Conservation (phyloP, 1,140 invertebrate species). For the Elymnias hypermnestra region DNA sequence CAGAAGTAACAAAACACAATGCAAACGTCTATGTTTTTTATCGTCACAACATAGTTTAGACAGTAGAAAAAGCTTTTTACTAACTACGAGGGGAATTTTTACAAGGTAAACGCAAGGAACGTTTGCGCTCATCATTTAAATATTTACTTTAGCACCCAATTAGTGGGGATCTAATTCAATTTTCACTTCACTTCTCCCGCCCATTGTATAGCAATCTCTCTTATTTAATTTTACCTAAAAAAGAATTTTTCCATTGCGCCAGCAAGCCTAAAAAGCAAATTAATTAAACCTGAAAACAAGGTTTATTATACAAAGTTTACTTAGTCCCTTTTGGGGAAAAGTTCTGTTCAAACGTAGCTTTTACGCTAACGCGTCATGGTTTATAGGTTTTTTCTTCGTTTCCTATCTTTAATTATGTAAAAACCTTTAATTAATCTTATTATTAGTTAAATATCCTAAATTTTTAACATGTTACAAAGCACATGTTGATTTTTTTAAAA, state of each 20-base stretch:
- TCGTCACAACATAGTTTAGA: too few species aligned
- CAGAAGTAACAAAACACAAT: too few species aligned
- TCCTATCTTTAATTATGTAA: too few species aligned
- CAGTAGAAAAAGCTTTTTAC: not conserved
- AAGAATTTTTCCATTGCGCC: conserved; percentile 5
- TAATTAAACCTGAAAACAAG: conserved; percentile 10
- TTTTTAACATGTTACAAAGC: too few species aligned
- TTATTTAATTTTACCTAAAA: conserved; percentile 8
- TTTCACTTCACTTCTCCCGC: conserved; percentile 3
- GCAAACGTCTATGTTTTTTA: too few species aligned
- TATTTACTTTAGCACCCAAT: conserved; percentile 16
- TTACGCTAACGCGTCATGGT: not conserved
- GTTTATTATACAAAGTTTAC: conserved; percentile 10
- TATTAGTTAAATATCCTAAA: too few species aligned
- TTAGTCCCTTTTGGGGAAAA: conserved; percentile 5
- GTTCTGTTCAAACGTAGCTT: not conserved
- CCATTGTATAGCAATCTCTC: conserved; percentile 2
- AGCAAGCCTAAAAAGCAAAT: conserved; percentile 15
- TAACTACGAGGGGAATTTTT: too few species aligned
- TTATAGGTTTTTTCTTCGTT: too few species aligned
- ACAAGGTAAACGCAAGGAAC: too few species aligned
- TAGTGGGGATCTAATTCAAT: conserved; percentile 18
- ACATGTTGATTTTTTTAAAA: too few species aligned
- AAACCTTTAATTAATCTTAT: too few species aligned
- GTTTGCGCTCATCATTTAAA: conserved; percentile 13